Evolutionary conservation across 2,888 invertebrate genomes (phyloP).

Genomic region (Selenia dentaria): DNA sequence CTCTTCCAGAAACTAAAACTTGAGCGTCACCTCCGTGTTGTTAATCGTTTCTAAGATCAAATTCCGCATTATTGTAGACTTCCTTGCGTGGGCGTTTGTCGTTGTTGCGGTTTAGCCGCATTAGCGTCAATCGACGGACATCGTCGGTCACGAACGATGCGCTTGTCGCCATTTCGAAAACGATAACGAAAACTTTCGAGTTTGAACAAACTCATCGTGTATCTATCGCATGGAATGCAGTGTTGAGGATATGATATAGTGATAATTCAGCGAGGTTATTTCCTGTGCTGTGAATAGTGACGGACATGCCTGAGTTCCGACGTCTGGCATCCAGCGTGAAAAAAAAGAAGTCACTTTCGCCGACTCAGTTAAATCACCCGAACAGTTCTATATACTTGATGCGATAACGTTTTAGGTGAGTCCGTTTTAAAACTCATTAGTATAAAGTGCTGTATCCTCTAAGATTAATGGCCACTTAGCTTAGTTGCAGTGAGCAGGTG

Average conservation of each 20-base stretch:
- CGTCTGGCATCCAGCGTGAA: slow-evolving; percentile 75
- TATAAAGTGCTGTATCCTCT: slow-evolving; percentile 48
- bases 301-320: slow-evolving; percentile 79
- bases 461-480: slow-evolving; percentile 48
- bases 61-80: slow-evolving; percentile 54
- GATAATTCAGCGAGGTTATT: slow-evolving; percentile 47
- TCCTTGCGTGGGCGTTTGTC: slow-evolving; percentile 61
- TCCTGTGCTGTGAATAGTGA: slow-evolving; percentile 57
- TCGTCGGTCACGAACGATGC: slow-evolving; percentile 56
- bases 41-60: slow-evolving; percentile 46
- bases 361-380: slow-evolving; percentile 58
- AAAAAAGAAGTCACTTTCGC: slow-evolving; percentile 74
- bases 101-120: slow-evolving; percentile 22
- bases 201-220: slow-evolving; percentile 16
- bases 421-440: slow-evolving; percentile 59
- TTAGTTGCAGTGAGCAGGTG: slow-evolving; percentile 44
- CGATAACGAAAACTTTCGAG: slow-evolving; percentile 28
- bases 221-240: slow-evolving; percentile 57
- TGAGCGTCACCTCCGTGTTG: slow-evolving; percentile 36
- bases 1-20: slow-evolving; percentile 35
- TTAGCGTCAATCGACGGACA: slow-evolving; percentile 42
- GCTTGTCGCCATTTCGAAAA: slow-evolving; percentile 36
- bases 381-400: slow-evolving; percentile 69
- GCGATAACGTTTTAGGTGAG: slow-evolving; percentile 83
- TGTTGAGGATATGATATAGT: slow-evolving; percentile 67